A percentile compares a stretch with the other conserved stretches of the same genome.
phyloP scores from a whole-genome alignment of 2,113 vertebrate species.

The Guaruba guarouba region DNA sequence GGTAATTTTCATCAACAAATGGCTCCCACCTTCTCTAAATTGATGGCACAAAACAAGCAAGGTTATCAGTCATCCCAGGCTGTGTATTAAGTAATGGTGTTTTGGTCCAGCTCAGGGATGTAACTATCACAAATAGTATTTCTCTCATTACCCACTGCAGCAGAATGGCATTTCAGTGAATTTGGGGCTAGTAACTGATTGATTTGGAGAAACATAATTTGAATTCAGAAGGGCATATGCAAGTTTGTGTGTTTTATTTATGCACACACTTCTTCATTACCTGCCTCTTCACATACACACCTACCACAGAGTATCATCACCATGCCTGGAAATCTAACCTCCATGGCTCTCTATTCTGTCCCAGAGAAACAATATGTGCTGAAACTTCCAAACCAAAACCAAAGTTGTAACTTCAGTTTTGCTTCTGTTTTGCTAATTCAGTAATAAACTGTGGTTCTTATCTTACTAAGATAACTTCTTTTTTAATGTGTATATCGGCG shows the following conservation, averaged over 20 bases:
- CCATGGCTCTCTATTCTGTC: neutral
- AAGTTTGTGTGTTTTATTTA: neutral
- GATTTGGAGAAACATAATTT: neutral
- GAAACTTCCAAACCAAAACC: neutral
- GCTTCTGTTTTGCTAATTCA: neutral
- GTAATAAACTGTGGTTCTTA: neutral
- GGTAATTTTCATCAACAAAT: constrained; percentile 31
- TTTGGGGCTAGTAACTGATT: neutral
- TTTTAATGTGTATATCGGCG: neutral
- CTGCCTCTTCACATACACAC: neutral
- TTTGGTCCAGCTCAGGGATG: neutral
- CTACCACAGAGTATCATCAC: neutral
- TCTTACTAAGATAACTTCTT: neutral
- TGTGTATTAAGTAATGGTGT: neutral
- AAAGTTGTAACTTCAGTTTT: neutral
- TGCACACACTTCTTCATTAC: neutral
- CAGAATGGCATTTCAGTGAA: neutral
- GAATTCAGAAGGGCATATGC: neutral
- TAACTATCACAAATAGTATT: neutral
- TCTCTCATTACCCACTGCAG: neutral
- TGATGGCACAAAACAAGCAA: constrained; percentile 25
- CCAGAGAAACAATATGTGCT: neutral
- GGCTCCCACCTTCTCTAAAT: constrained; percentile 17
- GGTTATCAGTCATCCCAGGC: constrained; percentile 37
- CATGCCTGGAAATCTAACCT: neutral